Conservation (phyloP, 2,797 vertebrate species). For the Trachurus trachurus region DNA sequence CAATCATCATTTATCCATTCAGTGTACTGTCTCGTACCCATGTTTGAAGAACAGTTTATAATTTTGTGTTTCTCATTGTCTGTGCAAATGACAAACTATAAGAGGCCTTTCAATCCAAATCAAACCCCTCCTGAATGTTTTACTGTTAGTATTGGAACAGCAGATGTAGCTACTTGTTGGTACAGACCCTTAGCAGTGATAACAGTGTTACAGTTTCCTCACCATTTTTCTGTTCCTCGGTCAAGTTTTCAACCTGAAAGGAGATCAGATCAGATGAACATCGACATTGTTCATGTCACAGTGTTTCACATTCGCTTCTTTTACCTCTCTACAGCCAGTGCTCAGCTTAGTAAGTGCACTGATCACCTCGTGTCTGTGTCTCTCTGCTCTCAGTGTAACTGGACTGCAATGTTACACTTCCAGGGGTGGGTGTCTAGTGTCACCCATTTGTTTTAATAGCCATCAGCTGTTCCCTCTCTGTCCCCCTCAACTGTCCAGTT, state of each 20-base stretch:
- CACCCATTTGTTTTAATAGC: constrained; percentile 48
- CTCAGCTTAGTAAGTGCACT: background rate
- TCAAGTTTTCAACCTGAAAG: constrained; percentile 87
- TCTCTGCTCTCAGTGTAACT: constrained; percentile 14
- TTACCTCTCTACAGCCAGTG: background rate
- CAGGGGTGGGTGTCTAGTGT: constrained; percentile 5
- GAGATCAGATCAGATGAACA: constrained; percentile 4
- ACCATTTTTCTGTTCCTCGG: constrained; percentile 90
- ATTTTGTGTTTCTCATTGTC: background rate
- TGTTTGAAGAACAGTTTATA: background rate
- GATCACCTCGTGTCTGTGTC: constrained; percentile 14
- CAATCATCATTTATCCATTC: background rate
- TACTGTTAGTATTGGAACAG: background rate
- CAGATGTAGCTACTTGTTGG: background rate
- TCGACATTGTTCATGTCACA: background rate
- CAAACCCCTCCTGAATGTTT: background rate
- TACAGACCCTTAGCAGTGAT: background rate
- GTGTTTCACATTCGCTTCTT: background rate
- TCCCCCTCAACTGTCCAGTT: constrained; percentile 46
- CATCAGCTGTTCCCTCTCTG: constrained; percentile 66
- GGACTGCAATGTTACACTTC: constrained; percentile 51
- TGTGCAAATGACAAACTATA: background rate
- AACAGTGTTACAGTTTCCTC: constrained; percentile 46
- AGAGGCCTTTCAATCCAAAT: background rate
- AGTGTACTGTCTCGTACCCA: background rate